Conservation (phyloP, 2,888 invertebrate species). For the Dichetophora obliterata region DNA sequence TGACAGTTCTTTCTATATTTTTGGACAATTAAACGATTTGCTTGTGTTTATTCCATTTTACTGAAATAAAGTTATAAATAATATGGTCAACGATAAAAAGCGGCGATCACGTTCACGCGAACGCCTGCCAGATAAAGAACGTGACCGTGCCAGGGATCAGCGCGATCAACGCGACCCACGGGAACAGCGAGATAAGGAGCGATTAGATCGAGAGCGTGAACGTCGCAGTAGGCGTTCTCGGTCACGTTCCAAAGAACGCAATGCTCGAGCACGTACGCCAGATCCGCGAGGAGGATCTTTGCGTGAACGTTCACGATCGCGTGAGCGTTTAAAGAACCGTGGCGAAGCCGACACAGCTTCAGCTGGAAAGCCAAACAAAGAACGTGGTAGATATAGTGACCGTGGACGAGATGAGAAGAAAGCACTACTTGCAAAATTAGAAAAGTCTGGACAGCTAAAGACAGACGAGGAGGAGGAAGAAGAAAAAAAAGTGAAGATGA, state of each 20-base stretch:
- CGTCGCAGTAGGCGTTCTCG: conserved; percentile 55
- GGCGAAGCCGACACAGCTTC: conserved; percentile 14
- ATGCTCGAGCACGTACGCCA: conserved; percentile 28
- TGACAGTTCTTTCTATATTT: too few species aligned
- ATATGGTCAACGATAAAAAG: conserved; percentile 72
- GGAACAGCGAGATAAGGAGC: conserved; percentile 50
- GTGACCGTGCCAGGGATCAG: conserved; percentile 47
- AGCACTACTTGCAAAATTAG: conserved; percentile 4
- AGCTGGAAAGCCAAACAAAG: conserved; percentile 50
- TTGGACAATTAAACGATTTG: too few species aligned
- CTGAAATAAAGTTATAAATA: background rate
- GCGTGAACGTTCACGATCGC: conserved; percentile 52
- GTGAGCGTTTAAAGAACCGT: conserved; percentile 47
- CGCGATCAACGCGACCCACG: conserved; percentile 49
- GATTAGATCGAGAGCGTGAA: conserved; percentile 47
- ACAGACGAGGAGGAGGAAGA: conserved; percentile 70
- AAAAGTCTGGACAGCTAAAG: conserved; percentile 62
- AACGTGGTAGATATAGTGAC: conserved; percentile 41
- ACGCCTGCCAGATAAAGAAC: conserved; percentile 54
- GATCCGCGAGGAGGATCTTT: conserved; percentile 10
- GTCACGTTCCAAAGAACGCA: conserved; percentile 57
- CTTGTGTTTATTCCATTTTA: background rate
- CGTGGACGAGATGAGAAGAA: conserved; percentile 42
- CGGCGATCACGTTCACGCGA: conserved; percentile 71
- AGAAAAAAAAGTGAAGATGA: conserved; percentile 52